Evolutionary conservation across 2,113 vertebrate species (phyloP).

Genomic region (Notothenia coriiceps): DNA sequence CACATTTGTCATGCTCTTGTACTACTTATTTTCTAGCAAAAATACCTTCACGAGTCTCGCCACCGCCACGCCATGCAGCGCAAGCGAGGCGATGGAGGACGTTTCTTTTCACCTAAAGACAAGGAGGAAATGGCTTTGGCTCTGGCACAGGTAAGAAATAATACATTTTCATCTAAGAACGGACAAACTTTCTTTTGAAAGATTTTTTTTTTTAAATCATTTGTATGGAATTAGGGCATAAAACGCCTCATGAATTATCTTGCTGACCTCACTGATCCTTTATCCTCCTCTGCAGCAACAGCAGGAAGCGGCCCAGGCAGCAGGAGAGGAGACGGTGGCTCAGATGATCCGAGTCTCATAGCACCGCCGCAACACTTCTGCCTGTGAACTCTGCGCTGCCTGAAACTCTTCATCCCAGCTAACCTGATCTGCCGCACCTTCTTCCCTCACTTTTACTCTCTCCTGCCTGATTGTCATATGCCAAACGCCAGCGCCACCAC

Average conservation of each 20-base stretch:
- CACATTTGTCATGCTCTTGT: neutral
- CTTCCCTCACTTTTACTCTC: slow-evolving; percentile 1
- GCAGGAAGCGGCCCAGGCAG: slow-evolving; percentile 88
- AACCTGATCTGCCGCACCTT: slow-evolving; percentile 15
- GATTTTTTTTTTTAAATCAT: neutral
- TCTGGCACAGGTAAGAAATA: slow-evolving; percentile 85
- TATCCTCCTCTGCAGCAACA: slow-evolving; percentile 36
- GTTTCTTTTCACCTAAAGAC: slow-evolving; percentile 98
- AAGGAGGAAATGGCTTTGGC: slow-evolving; percentile 90
- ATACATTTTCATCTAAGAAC: neutral
- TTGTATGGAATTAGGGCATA: neutral
- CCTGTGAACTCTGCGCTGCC: slow-evolving; percentile 41
- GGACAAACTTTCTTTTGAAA: neutral
- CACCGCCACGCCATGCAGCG: slow-evolving; percentile 98
- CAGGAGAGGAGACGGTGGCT: slow-evolving; percentile 91
- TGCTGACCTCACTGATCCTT: neutral
- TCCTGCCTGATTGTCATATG: neutral
- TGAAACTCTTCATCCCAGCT: slow-evolving; percentile 52
- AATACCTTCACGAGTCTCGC: slow-evolving; percentile 97
- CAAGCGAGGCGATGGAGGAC: slow-evolving; percentile 94
- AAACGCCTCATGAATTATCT: neutral
- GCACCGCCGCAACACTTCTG: slow-evolving; percentile 55
- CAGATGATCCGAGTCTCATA: slow-evolving; percentile 97
- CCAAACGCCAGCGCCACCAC: slow-evolving; percentile 16
- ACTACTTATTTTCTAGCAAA: slow-evolving; percentile 78